Evolutionary conservation across 2,797 vertebrate genomes (phyloP), one percentile per base, ranked within the genome.

Genomic region (Gadopsis marmoratus): DNA sequence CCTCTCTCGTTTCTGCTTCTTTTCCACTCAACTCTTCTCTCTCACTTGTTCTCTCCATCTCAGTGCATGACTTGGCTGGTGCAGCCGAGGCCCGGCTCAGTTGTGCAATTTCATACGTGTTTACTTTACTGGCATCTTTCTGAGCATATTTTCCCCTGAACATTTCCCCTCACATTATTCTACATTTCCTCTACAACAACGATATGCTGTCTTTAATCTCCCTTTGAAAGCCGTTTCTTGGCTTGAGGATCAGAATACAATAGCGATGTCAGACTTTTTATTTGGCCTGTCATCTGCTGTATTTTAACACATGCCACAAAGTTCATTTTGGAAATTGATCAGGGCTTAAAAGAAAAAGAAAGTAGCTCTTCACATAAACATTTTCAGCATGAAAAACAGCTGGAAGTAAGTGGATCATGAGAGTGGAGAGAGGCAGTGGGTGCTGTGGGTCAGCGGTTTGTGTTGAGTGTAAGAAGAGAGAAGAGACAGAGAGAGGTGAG

Each of bases 381-480:
- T 96, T 96, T 95, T 87, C 92, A 88, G 93, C 93, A 93, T 94
- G 94, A 95, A 93, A 91, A 96, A 91, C 95, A 96, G 95, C 94
- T 94, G 92, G 93, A 95, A 94, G 93, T 94, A 92, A 94, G 95
- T 92, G 91, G 92, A 93, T 93, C 94, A 88, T 74, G 80, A 79
- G 67, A 79, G 84, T 85, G 89, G 86, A 76, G 78, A 78, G 91
- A 80, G 90, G 87, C 67, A 9, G 87, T 67, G 5, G 80, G 83
- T 19, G 89, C 79, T 76, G 78, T 35, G 90, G 89, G 92, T 90
- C 89, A 86, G 89, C 70, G 87, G 91, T 90, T 88, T 87, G 91
- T 82, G 79, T 79, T 72, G 75, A 90, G 92, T 90, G 90, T 90
- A 89, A 86, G 82, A 81, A 26, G 86, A 89, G 89, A 88, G 86